phyloP scores from a whole-genome alignment of 1,140 invertebrate species.

The Drosophila biarmipes region DNA sequence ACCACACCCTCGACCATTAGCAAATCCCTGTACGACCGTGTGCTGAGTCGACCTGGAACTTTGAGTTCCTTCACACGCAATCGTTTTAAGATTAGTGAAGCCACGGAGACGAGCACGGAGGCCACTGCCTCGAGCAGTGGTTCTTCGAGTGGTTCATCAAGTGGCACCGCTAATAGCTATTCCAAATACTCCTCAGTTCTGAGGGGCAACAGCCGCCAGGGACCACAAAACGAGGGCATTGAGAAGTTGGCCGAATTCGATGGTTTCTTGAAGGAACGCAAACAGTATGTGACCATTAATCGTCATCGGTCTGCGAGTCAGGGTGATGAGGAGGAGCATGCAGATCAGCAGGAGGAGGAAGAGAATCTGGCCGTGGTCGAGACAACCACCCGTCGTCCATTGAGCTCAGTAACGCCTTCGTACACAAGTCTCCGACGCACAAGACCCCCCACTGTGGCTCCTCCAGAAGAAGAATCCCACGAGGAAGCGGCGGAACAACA shows the following conservation, averaged over 20 bases:
- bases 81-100: constrained; percentile 36
- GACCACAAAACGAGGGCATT: constrained; percentile 90
- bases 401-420: constrained; percentile 84
- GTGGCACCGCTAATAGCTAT: constrained; percentile 17
- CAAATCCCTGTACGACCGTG: constrained; percentile 90
- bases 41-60: constrained; percentile 86
- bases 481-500: constrained; percentile 66
- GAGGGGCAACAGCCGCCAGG: constrained; percentile 86
- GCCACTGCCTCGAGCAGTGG: neutral
- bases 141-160: neutral
- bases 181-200: constrained; percentile 83
- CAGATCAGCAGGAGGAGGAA: constrained; percentile 81
- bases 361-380: constrained; percentile 49
- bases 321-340: constrained; percentile 31
- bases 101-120: constrained; percentile 19
- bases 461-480: constrained; percentile 57
- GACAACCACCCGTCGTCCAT: constrained; percentile 46
- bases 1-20: constrained; percentile 86
- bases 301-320: constrained; percentile 74
- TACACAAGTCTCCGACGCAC: constrained; percentile 89
- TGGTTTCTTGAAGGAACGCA: constrained; percentile 84
- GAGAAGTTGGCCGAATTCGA: constrained; percentile 86
- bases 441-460: constrained; percentile 85
- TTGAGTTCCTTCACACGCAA: constrained; percentile 67
- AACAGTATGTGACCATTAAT: constrained; percentile 86